phyloP scores from a whole-genome alignment of 2,113 vertebrate genomes.

The Daubentonia madagascariensis region DNA sequence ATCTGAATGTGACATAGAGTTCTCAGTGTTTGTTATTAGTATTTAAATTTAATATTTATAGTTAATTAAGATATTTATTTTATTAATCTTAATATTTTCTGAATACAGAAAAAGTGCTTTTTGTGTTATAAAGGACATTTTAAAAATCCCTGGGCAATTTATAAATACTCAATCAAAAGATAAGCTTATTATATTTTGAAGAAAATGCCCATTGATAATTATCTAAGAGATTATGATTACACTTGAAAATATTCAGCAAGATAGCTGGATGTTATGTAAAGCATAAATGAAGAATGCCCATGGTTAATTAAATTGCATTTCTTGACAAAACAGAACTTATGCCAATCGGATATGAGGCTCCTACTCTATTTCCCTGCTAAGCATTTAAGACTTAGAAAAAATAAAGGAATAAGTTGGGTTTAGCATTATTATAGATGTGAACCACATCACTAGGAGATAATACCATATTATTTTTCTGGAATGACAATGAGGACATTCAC shows the following conservation, averaged over 20 bases:
- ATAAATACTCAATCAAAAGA: not conserved
- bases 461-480: conserved; percentile 79
- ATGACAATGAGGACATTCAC: conserved; percentile 75
- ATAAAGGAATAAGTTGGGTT: conserved; percentile 60
- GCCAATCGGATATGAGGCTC: conserved; percentile 56
- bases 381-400: conserved; percentile 63
- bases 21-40: not conserved
- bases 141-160: not conserved
- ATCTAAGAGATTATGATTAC: conserved; percentile 6
- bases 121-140: not conserved
- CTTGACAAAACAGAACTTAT: conserved; percentile 45
- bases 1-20: not conserved
- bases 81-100: not conserved
- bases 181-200: conserved; percentile 13
- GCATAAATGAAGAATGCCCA: conserved; percentile 13
- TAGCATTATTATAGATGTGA: conserved; percentile 76
- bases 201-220: conserved; percentile 54
- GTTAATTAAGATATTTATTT: not conserved
- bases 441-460: conserved; percentile 74
- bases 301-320: conserved; percentile 71
- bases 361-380: conserved; percentile 46
- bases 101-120: not conserved
- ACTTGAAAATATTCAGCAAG: conserved; percentile 42
- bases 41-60: not conserved
- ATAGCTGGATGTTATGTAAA: not conserved